phyloP scores from a whole-genome alignment of 2,113 vertebrate genomes.

The Mobula birostris region DNA sequence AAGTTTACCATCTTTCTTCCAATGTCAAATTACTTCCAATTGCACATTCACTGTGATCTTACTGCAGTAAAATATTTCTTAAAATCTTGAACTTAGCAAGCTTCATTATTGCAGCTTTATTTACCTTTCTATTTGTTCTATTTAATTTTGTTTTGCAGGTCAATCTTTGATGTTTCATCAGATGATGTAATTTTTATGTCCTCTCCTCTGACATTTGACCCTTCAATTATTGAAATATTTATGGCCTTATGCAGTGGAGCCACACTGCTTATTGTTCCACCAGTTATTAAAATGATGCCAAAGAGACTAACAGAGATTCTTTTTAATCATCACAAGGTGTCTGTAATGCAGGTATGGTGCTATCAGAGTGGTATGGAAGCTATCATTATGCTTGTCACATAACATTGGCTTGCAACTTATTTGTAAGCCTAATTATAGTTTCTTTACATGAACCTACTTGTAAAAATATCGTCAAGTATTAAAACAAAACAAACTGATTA shows the following conservation, averaged over 20 bases:
- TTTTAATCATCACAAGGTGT: constrained; percentile 69
- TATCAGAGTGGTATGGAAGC: background rate
- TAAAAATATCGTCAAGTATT: no score
- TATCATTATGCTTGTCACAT: background rate
- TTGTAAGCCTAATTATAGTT: background rate
- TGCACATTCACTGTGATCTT: background rate
- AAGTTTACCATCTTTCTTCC: background rate
- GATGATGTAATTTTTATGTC: constrained; percentile 80
- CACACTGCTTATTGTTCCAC: constrained; percentile 76
- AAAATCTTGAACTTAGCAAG: background rate
- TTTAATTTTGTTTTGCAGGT: constrained; percentile 53
- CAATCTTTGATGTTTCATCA: constrained; percentile 68
- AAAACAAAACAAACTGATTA: no score
- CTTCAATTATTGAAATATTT: constrained; percentile 88
- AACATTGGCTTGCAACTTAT: background rate
- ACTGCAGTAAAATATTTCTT: background rate
- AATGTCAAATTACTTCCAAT: background rate
- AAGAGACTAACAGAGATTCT: constrained; percentile 62
- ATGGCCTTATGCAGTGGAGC: constrained; percentile 77
- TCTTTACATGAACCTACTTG: background rate
- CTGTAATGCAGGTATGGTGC: constrained; percentile 73
- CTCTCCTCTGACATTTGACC: constrained; percentile 90
- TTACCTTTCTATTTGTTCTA: background rate
- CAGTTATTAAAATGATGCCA: constrained; percentile 70
- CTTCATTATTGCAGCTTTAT: background rate